These are phyloP conservation scores for Myiotriccus ornatus DNA, from an alignment of 2,797 vertebrate species.

Conservation along the genomic window DNA sequence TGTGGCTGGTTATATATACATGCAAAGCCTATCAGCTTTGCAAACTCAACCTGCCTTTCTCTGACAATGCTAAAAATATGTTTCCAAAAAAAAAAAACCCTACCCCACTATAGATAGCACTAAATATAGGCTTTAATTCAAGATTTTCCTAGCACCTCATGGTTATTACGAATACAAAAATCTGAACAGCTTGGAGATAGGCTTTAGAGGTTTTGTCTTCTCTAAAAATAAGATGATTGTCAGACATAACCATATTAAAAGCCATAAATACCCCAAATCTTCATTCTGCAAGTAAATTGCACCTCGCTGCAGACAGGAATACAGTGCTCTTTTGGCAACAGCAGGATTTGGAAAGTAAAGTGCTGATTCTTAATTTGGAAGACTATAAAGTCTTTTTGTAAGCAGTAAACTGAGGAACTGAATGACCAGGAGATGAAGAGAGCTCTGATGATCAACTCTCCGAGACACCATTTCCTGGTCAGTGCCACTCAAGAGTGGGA, in stretches of 20 bases:
- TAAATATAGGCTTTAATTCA: constrained; percentile 35
- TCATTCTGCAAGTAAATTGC: background rate
- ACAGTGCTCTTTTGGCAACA: background rate
- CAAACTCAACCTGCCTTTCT: constrained; percentile 5
- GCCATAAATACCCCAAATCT: constrained; percentile 3
- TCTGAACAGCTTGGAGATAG: constrained; percentile 15
- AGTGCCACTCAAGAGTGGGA: background rate
- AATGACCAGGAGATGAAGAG: background rate
- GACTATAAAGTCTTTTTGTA: background rate
- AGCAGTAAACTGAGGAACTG: background rate
- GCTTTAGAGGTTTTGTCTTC: constrained; percentile 21
- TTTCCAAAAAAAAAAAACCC: background rate
- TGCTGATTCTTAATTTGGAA: background rate
- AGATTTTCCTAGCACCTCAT: constrained; percentile 11
- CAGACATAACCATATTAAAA: constrained; percentile 22
- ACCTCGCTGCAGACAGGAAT: background rate
- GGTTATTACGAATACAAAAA: constrained; percentile 26
- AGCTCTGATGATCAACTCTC: background rate
- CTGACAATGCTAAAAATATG: background rate
- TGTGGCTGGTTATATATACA: background rate
- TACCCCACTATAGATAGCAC: background rate
- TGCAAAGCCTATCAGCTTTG: background rate
- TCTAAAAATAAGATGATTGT: constrained; percentile 49
- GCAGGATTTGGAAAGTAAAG: background rate
- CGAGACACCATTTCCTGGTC: background rate